A percentile compares a stretch with the other conserved stretches of the same genome.
These are phyloP conservation scores for Ametastegia equiseti DNA, from an alignment of 2,888 invertebrate species.

Conservation along the genomic window DNA sequence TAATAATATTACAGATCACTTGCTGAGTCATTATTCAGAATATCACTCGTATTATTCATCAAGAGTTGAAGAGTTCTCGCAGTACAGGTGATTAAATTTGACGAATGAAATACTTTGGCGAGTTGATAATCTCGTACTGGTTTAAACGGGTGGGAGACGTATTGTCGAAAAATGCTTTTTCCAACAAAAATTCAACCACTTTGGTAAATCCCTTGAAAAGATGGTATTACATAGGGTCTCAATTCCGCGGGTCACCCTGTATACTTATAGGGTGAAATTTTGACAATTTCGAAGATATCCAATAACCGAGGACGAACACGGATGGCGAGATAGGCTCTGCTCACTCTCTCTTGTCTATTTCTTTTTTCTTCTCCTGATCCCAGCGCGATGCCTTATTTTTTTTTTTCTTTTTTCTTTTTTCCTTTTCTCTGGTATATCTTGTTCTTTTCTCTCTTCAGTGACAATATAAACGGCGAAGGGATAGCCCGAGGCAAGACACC, in stretches of 20 bases:
- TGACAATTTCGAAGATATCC: constrained; percentile 25
- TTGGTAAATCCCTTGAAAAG: background rate
- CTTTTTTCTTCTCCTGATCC: background rate
- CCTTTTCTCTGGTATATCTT: no score
- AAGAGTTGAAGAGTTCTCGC: no score
- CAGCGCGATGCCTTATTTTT: no score
- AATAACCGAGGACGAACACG: constrained; percentile 16
- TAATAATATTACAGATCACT: no score
- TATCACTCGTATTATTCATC: no score
- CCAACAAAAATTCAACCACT: background rate
- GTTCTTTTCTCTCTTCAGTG: background rate
- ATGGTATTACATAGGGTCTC: background rate
- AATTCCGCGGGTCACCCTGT: background rate
- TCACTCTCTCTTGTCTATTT: background rate
- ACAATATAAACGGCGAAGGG: constrained; percentile 4
- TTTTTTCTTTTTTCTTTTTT: background rate
- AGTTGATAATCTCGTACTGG: no score
- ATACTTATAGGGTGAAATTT: constrained; percentile 14
- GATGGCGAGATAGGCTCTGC: constrained; percentile 12
- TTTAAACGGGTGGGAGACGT: no score
- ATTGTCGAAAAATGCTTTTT: no score
- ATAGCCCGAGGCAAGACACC: constrained; percentile 7
- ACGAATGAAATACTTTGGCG: no score
- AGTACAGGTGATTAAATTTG: no score
- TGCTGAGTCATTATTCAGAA: no score